These are phyloP conservation scores for Tetragonisca angustula DNA, from an alignment of 2,888 invertebrate genomes.

Conservation along the genomic window DNA sequence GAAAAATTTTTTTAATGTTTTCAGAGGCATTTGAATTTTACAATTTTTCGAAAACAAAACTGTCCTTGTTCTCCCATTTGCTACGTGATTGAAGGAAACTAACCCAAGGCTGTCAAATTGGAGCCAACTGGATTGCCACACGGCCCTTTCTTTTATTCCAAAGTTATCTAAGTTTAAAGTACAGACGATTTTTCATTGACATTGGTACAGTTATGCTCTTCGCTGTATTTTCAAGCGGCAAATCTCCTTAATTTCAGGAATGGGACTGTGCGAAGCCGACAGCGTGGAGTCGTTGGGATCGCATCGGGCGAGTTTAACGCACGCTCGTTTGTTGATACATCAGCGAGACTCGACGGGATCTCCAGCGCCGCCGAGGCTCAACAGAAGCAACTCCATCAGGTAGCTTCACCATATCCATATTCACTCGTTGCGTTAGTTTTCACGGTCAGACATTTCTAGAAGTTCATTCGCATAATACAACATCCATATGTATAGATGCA, in stretches of 20 bases:
- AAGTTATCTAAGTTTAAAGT: too few relatives aligned
- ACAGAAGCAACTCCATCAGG: constrained; percentile 97
- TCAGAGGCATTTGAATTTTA: too few relatives aligned
- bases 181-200: too few relatives aligned
- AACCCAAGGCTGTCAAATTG: too few relatives aligned
- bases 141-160: too few relatives aligned
- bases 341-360: constrained; percentile 84
- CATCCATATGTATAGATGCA: constrained; percentile 57
- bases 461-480: constrained; percentile 52
- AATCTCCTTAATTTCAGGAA: constrained; percentile 70
- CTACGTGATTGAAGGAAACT: too few relatives aligned
- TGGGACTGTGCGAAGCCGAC: constrained; percentile 93
- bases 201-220: too few relatives aligned
- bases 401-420: constrained; percentile 83
- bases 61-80: too few relatives aligned
- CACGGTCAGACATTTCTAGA: constrained; percentile 41
- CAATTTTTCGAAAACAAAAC: too few relatives aligned
- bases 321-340: constrained; percentile 88
- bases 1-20: too few relatives aligned
- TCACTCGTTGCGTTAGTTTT: constrained; percentile 9
- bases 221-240: background rate
- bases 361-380: constrained; percentile 90
- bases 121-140: too few relatives aligned
- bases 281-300: constrained; percentile 92
- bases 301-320: constrained; percentile 91